phyloP scores from a whole-genome alignment of 2,888 invertebrate genomes.

The Nemotelus pantherinus region DNA sequence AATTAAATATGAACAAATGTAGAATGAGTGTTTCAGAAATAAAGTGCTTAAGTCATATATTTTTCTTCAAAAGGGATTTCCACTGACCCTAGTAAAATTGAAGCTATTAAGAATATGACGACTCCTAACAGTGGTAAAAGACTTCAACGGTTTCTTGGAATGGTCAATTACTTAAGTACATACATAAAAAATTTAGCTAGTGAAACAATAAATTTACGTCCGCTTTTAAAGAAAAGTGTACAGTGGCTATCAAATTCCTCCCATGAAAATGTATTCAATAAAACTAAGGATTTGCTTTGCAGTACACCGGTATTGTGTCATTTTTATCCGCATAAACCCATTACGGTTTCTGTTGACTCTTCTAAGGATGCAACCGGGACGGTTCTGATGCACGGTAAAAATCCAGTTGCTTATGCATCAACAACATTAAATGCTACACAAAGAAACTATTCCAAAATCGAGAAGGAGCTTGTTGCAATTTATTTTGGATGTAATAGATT shows the following conservation, averaged over 20 bases:
- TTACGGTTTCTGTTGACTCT: too few species aligned
- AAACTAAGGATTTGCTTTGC: neutral
- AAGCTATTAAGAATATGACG: too few species aligned
- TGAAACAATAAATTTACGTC: neutral
- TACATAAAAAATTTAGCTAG: neutral
- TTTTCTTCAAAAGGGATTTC: too few species aligned
- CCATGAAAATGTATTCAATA: neutral
- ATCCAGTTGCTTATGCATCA: neutral
- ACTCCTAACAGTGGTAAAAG: too few species aligned
- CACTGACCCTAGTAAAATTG: too few species aligned
- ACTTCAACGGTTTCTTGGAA: neutral
- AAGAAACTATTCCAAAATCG: neutral
- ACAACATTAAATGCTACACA: neutral
- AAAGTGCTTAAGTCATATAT: neutral
- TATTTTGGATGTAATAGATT: too few species aligned
- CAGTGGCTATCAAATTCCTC: neutral
- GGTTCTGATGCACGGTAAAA: neutral
- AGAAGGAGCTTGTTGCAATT: neutral
- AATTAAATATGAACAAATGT: neutral
- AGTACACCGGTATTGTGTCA: neutral
- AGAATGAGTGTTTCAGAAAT: neutral
- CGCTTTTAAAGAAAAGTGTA: too few species aligned
- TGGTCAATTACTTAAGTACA: neutral
- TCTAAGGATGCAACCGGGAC: too few species aligned
- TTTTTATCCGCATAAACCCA: too few species aligned